These are phyloP conservation scores for Tanypteryx hageni DNA, from an alignment of 2,888 invertebrate genomes.

Conservation along the genomic window DNA sequence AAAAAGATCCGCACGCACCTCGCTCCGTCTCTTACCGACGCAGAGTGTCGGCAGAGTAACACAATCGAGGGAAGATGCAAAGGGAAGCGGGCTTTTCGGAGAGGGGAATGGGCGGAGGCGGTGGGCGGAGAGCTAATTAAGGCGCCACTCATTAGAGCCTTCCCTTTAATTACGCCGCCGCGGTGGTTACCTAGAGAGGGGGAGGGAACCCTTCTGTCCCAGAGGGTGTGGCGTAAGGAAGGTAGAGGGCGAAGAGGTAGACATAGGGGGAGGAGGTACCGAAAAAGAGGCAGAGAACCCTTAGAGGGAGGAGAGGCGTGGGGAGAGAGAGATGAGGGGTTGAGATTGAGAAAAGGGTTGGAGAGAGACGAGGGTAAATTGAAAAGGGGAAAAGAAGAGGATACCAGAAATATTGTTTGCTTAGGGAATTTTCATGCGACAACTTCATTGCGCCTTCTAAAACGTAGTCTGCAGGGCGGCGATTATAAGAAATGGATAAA, in stretches of 20 bases:
- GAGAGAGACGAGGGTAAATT: constrained; percentile 8
- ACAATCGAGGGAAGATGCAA: not conserved
- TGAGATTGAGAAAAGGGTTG: too few species aligned
- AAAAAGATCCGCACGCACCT: not conserved
- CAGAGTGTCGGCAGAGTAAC: not conserved
- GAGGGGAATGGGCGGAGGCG: not conserved
- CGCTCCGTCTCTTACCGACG: not conserved
- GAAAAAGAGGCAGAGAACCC: constrained; percentile 56
- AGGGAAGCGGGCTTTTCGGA: not conserved
- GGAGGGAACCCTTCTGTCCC: constrained; percentile 67
- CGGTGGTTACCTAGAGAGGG: constrained; percentile 44
- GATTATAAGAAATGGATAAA: too few species aligned
- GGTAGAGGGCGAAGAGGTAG: not conserved
- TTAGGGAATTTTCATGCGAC: not conserved
- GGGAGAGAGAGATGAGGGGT: constrained; percentile 14
- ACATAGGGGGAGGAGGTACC: constrained; percentile 67
- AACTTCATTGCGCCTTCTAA: too few species aligned
- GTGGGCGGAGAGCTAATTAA: constrained; percentile 67
- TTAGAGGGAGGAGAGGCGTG: constrained; percentile 66
- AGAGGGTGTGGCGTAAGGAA: constrained; percentile 69
- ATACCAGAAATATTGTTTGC: not conserved
- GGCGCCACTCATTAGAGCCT: constrained; percentile 66
- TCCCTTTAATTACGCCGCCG: constrained; percentile 62
- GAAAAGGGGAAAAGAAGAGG: not conserved
- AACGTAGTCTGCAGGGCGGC: too few species aligned